Percentiles rank a stretch among this genome's conserved stretches.
These are phyloP conservation scores for Atethmia centrago DNA, from an alignment of 2,888 invertebrate genomes.

Conservation along the genomic window DNA sequence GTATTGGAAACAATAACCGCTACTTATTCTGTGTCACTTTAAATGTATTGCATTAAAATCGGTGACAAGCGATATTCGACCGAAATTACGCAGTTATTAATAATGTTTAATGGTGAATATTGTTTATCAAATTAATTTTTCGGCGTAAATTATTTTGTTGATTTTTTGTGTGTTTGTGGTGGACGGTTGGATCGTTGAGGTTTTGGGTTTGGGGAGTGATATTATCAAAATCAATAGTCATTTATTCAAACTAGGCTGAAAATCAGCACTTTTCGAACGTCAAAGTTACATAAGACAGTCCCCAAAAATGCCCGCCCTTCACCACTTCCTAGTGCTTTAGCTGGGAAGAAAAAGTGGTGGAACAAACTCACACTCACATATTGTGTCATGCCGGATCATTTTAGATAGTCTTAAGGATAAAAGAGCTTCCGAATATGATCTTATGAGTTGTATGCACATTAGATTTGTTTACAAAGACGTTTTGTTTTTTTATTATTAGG, in stretches of 20 bases:
- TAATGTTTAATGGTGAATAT: constrained; percentile 25
- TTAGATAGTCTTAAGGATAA: not conserved
- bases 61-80: constrained; percentile 36
- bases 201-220: not conserved
- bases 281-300: too few species aligned
- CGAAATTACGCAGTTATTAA: constrained; percentile 35
- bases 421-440: not conserved
- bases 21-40: constrained; percentile 45
- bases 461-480: too few species aligned
- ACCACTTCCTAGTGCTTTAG: too few species aligned
- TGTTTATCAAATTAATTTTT: constrained; percentile 17
- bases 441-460: too few species aligned
- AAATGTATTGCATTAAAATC: constrained; percentile 59
- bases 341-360: too few species aligned
- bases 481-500: too few species aligned
- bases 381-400: not conserved
- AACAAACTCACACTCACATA: too few species aligned
- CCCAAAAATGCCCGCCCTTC: too few species aligned
- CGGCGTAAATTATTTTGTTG: constrained; percentile 12
- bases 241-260: too few species aligned
- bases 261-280: too few species aligned
- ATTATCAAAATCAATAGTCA: too few species aligned
- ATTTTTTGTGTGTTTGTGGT: constrained; percentile 21
- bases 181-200: not conserved
- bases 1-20: constrained; percentile 48